Evolutionary conservation across 2,888 invertebrate genomes (phyloP).

Genomic region (Ennomos quercinarius): DNA sequence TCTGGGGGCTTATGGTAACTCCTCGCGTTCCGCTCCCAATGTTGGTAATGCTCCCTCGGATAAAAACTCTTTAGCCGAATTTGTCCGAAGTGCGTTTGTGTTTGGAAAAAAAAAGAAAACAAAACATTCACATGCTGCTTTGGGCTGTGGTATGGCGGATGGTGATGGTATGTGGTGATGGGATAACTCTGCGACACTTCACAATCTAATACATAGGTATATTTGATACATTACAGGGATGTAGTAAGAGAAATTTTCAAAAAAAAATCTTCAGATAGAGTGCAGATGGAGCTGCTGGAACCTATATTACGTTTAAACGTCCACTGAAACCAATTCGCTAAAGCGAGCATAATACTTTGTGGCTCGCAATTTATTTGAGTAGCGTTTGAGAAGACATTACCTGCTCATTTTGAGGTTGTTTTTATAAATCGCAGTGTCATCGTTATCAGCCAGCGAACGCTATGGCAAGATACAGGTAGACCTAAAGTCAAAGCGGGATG

Average conservation of each 20-base stretch:
- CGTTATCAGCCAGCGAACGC: slow-evolving; percentile 57
- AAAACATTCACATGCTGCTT: slow-evolving; percentile 86
- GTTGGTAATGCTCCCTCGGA: slow-evolving; percentile 88
- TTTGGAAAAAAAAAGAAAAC: slow-evolving; percentile 84
- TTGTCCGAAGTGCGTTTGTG: slow-evolving; percentile 84
- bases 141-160: slow-evolving; percentile 80
- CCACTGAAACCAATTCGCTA: no score
- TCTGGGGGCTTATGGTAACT: slow-evolving; percentile 85
- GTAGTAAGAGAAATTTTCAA: no score
- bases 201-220: no score
- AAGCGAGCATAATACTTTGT: no score
- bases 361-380: no score
- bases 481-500: slow-evolving; percentile 73
- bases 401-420: slow-evolving; percentile 1
- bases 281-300: no score
- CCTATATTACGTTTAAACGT: no score
- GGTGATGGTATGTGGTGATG: slow-evolving; percentile 63
- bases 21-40: slow-evolving; percentile 88
- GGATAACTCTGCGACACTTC: slow-evolving; percentile 64
- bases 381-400: background rate
- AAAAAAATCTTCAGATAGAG: no score
- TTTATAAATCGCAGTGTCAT: slow-evolving; percentile 32
- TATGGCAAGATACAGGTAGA: slow-evolving; percentile 66
- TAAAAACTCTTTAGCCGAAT: slow-evolving; percentile 83
- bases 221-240: no score